phyloP scores from a whole-genome alignment of 2,888 invertebrate species.

The Willowsia nigromaculata region DNA sequence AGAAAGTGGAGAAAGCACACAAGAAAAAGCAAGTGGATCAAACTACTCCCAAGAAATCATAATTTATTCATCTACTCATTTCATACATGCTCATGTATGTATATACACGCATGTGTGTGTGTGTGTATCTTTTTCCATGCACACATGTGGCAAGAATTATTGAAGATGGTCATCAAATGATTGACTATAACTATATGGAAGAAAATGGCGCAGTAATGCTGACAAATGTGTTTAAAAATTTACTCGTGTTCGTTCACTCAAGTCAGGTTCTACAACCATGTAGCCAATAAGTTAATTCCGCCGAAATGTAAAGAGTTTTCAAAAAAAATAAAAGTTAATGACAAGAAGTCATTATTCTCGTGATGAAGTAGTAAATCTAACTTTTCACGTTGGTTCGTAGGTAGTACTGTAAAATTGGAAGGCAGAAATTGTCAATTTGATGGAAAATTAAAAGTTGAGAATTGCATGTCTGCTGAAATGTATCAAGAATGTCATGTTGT shows the following conservation, averaged over 20 bases:
- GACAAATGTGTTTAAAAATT: conserved; percentile 17
- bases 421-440: not conserved
- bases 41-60: conserved; percentile 29
- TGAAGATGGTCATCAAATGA: not conserved
- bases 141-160: not conserved
- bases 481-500: not conserved
- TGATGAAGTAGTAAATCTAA: not conserved
- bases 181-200: not conserved
- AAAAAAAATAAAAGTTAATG: not conserved
- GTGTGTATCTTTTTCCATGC: no score
- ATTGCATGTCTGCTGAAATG: conserved; percentile 15
- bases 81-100: conserved; percentile 13
- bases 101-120: not conserved
- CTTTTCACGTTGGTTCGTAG: not conserved
- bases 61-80: conserved; percentile 55
- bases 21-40: conserved; percentile 34
- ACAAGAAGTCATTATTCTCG: not conserved
- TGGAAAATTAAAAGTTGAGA: not conserved
- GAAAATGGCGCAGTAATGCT: not conserved
- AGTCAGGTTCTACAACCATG: not conserved
- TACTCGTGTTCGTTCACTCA: conserved; percentile 14
- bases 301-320: not conserved
- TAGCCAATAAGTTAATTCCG: not conserved
- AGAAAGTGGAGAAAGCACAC: not conserved
- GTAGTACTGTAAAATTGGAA: not conserved